Conservation (phyloP, 2,888 invertebrate species). For the Netelia virgata region DNA sequence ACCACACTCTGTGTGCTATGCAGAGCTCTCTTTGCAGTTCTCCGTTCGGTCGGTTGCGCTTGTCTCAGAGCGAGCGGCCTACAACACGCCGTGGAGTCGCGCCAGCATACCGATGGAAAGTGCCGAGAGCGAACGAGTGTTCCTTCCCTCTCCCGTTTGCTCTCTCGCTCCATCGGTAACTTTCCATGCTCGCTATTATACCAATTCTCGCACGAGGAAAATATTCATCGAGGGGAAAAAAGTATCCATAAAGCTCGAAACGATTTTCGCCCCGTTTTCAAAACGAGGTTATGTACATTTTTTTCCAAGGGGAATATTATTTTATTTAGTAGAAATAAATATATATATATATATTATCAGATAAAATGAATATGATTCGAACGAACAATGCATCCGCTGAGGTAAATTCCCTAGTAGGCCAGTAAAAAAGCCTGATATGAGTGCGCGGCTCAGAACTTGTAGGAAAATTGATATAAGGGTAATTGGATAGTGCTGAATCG, state of each 20-base stretch:
- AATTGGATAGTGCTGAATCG: no score
- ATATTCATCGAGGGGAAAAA: constrained; percentile 24
- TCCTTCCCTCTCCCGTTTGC: constrained; percentile 33
- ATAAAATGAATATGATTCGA: not conserved
- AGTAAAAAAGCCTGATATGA: no score
- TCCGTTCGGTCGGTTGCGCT: constrained; percentile 64
- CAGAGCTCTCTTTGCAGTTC: constrained; percentile 52
- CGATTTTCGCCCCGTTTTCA: not conserved
- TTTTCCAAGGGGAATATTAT: not conserved
- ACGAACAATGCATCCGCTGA: not conserved
- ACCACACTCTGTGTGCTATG: constrained; percentile 29
- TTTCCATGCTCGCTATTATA: constrained; percentile 72
- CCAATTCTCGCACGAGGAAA: constrained; percentile 31
- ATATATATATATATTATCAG: not conserved
- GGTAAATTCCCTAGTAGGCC: not conserved
- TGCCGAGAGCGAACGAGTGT: constrained; percentile 74
- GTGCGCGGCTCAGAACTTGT: no score
- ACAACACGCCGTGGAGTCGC: constrained; percentile 70
- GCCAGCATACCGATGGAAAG: constrained; percentile 77
- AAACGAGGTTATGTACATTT: not conserved
- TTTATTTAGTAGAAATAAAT: not conserved
- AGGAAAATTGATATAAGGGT: no score
- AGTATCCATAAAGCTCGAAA: constrained; percentile 5
- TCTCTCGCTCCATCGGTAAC: constrained; percentile 72
- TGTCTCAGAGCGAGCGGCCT: constrained; percentile 55